Conservation (phyloP, 1,140 invertebrate species). For the Lanistes nyassanus region DNA sequence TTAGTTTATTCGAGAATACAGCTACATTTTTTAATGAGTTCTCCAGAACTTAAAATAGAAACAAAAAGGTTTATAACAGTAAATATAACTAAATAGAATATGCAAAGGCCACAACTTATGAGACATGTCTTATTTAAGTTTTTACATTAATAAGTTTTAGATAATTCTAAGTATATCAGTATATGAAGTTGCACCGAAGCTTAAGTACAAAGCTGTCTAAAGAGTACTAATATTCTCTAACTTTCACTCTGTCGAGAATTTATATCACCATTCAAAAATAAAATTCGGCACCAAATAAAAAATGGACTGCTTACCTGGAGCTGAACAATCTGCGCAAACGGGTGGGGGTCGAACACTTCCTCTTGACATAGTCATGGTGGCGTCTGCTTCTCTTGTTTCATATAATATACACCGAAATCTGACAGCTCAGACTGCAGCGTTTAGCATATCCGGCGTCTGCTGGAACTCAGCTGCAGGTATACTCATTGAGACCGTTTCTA, state of each 20-base stretch:
- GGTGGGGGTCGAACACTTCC: conserved; percentile 35
- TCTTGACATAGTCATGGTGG: conserved; percentile 35
- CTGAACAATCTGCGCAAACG: conserved; percentile 36
- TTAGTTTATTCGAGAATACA: no score
- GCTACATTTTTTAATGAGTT: no score
- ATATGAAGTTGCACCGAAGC: background rate
- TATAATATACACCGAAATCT: background rate
- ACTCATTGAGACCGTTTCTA: background rate
- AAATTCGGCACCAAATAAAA: background rate
- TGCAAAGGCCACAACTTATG: no score
- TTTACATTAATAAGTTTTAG: background rate
- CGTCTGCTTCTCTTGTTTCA: background rate
- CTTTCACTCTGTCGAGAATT: background rate
- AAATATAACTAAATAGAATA: no score
- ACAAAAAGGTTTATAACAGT: no score
- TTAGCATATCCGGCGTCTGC: background rate
- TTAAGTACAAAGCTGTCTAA: background rate
- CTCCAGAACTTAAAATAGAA: no score
- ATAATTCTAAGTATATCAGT: background rate
- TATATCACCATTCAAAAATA: background rate
- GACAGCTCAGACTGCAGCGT: background rate
- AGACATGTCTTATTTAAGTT: no score
- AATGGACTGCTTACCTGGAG: conserved; percentile 21
- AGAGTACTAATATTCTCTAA: background rate
- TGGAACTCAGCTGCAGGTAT: background rate